Percentiles rank a stretch among this genome's conserved stretches.
phyloP scores from a whole-genome alignment of 1,140 invertebrate species.

The Heliconius eleuchia region DNA sequence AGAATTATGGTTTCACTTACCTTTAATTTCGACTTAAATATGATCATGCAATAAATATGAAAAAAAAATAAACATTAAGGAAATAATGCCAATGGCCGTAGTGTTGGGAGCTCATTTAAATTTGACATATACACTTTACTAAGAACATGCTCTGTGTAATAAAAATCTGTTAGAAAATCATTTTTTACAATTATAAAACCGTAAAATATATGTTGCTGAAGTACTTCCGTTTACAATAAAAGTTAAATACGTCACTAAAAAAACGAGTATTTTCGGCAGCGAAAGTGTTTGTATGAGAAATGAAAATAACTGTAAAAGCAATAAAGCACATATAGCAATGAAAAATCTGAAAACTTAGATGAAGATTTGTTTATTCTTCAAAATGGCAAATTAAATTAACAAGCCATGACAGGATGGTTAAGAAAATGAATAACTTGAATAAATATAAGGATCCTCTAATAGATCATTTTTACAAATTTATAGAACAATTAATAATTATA shows the following conservation, averaged over 20 bases:
- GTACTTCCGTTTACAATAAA: too few species aligned
- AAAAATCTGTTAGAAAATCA: too few species aligned
- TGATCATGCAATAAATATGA: slow-evolving; percentile 5
- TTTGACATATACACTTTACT: neutral
- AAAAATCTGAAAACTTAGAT: neutral
- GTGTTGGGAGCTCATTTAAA: neutral
- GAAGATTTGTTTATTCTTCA: neutral
- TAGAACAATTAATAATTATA: neutral
- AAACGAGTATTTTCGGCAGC: too few species aligned
- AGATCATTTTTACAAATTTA: neutral
- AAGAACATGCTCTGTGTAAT: neutral
- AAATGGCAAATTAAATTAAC: neutral
- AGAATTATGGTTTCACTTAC: neutral
- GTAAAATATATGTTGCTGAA: too few species aligned
- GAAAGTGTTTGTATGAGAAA: too few species aligned
- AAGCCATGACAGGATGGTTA: neutral
- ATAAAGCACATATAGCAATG: neutral
- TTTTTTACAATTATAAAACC: too few species aligned
- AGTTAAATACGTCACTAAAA: too few species aligned
- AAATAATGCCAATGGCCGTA: neutral
- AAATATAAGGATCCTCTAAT: neutral
- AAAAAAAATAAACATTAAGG: neutral
- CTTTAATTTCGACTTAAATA: neutral
- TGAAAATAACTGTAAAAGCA: neutral
- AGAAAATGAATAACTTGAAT: neutral